phyloP scores from a whole-genome alignment of 2,888 invertebrate genomes.

The Tetramorium bicarinatum region DNA sequence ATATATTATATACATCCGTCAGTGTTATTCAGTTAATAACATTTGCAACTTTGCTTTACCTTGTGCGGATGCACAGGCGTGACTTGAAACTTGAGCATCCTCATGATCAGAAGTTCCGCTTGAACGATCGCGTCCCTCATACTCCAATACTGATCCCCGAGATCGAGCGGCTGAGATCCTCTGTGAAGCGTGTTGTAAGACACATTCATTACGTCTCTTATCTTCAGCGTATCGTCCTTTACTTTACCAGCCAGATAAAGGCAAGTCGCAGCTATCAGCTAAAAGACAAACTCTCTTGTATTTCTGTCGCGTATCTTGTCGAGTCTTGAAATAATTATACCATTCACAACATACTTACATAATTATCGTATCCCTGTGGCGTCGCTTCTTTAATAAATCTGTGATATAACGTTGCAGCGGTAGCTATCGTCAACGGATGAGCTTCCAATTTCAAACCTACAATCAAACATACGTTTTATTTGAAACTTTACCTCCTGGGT shows the following conservation, averaged over 20 bases:
- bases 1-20: neutral
- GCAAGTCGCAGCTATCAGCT: slow-evolving; percentile 95
- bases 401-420: slow-evolving; percentile 95
- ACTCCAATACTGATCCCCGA: slow-evolving; percentile 96
- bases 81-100: slow-evolving; percentile 93
- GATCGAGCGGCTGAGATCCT: slow-evolving; percentile 91
- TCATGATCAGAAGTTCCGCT: slow-evolving; percentile 95
- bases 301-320: neutral
- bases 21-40: neutral
- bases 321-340: neutral
- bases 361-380: slow-evolving; percentile 94
- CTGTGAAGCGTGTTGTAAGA: slow-evolving; percentile 95
- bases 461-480: slow-evolving; percentile 50
- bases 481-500: accelerated
- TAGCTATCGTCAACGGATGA: slow-evolving; percentile 94
- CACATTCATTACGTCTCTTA: slow-evolving; percentile 97
- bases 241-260: slow-evolving; percentile 97
- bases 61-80: slow-evolving; percentile 92
- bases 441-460: slow-evolving; percentile 93
- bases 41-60: slow-evolving; percentile 83
- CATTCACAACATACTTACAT: slow-evolving; percentile 87
- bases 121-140: slow-evolving; percentile 97
- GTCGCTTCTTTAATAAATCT: slow-evolving; percentile 95
- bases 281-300: slow-evolving; percentile 71
- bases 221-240: slow-evolving; percentile 95